Base-by-base conservation (phyloP, 2,113 vertebrate species). In the Scophthalmus maximus region DNA sequence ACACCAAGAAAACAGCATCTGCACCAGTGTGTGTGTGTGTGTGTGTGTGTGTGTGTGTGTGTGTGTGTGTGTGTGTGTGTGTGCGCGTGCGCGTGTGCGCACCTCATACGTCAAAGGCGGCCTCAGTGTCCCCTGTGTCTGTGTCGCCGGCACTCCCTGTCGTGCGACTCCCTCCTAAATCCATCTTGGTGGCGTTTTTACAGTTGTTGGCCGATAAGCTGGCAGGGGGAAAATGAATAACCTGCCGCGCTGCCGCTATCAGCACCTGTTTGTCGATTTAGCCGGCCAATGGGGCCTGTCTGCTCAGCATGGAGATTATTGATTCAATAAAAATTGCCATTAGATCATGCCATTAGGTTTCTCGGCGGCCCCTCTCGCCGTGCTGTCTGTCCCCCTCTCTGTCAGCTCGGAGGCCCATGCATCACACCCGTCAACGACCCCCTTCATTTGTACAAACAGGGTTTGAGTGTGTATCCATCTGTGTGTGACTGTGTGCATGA, bases 221-320 rank as follows among this genome's bases (percentile, higher is more conserved):
- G 77, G 94, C 94, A 93, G 94, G 88, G 91, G 91, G 94, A 96
- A 97, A 96, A 98, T 95, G 96, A 98, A 98, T 98, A 97, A 95
- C 93, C 83, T 92, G 92, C 78, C 92, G 89, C 83, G 90, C 83
- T 86, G 91, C 92, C 56, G 89, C 95, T 97, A 97, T 98, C 96
- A 96, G 95, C 96, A 95, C 94, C 95, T 94, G 94, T 95, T 95
- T 96, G 97, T 97, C 96, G 93, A 97, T 98, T 88, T 97, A 94
- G 93, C 89, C 93, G 67, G 84, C 93, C 87, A 93, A 94, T 95
- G 93, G 93, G 93, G 93, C 91, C 95, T 95, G 95, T 96, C 95
- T 96, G 94, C 95, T 96, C 95, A 96, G 95, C 95, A 96, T 96
- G 94, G 95, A 97, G 96, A 97, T 97, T 97, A 97, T 98, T 96